A percentile compares a stretch with the other conserved stretches of the same genome.
Conservation (phyloP, 2,888 invertebrate species). For the Pollenia angustigena region DNA sequence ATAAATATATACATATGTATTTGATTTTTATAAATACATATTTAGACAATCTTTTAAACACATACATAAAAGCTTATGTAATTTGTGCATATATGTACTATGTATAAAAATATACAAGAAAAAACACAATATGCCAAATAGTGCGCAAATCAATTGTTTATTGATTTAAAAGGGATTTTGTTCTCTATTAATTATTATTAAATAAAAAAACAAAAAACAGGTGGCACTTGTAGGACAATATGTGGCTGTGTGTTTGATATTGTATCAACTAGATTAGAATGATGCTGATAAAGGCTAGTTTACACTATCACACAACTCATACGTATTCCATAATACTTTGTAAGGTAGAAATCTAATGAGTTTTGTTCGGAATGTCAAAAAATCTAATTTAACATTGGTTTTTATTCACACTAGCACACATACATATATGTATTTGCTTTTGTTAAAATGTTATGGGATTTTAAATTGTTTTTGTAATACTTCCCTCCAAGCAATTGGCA, state of each 20-base stretch:
- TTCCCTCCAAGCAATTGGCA: too few relatives aligned
- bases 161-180: slow-evolving; percentile 43
- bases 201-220: slow-evolving; percentile 19
- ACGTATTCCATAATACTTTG: too few relatives aligned
- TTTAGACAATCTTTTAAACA: not conserved
- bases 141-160: slow-evolving; percentile 67
- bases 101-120: slow-evolving; percentile 11
- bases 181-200: slow-evolving; percentile 26
- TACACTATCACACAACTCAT: too few relatives aligned
- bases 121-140: slow-evolving; percentile 58
- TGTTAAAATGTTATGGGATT: too few relatives aligned
- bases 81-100: not conserved
- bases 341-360: too few relatives aligned
- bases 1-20: not conserved
- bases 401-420: too few relatives aligned
- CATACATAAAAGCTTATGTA: not conserved
- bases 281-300: too few relatives aligned
- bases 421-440: too few relatives aligned
- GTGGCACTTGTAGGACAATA: slow-evolving; percentile 22
- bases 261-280: not conserved
- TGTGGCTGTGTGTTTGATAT: not conserved
- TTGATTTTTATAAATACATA: not conserved
- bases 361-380: too few relatives aligned
- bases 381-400: too few relatives aligned
- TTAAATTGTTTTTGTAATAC: too few relatives aligned